Conservation (phyloP, 1,140 invertebrate genomes). For the Lordiphosa mommai region DNA sequence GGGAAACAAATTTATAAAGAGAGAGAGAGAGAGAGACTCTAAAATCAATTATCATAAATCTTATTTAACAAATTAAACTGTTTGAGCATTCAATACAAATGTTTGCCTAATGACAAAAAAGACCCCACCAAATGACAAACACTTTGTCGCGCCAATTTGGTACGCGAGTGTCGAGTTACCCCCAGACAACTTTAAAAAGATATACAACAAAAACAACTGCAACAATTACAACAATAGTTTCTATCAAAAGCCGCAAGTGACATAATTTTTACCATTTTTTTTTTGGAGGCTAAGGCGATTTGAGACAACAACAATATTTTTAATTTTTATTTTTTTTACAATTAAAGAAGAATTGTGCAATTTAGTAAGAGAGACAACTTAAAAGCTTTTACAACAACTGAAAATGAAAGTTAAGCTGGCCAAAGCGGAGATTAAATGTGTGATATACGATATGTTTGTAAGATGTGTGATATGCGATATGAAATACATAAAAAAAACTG, state of each 20-base stretch:
- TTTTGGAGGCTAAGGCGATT: conserved; percentile 43
- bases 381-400: conserved; percentile 3
- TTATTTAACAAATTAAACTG: conserved; percentile 61
- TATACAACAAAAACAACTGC: conserved; percentile 35
- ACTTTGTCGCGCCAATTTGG: conserved; percentile 56
- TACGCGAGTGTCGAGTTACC: conserved; percentile 57
- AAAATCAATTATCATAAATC: conserved; percentile 61
- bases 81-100: conserved; percentile 39
- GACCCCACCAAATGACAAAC: conserved; percentile 18
- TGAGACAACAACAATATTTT: conserved; percentile 10
- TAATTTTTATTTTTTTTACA: conserved; percentile 38
- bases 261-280: conserved; percentile 58
- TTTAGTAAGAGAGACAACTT: conserved; percentile 28
- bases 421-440: conserved; percentile 42
- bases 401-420: conserved; percentile 49
- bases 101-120: conserved; percentile 16
- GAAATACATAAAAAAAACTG: background rate
- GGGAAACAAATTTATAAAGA: conserved; percentile 29
- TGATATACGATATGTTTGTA: conserved; percentile 5
- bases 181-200: conserved; percentile 29
- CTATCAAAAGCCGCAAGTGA: conserved; percentile 56
- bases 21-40: background rate
- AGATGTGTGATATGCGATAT: conserved; percentile 32
- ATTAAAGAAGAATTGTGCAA: conserved; percentile 69
- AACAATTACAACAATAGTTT: conserved; percentile 52